Percentiles rank a stretch among this genome's conserved stretches.
phyloP scores from a whole-genome alignment of 2,797 vertebrate genomes.

The Catamblyrhynchus diadema region DNA sequence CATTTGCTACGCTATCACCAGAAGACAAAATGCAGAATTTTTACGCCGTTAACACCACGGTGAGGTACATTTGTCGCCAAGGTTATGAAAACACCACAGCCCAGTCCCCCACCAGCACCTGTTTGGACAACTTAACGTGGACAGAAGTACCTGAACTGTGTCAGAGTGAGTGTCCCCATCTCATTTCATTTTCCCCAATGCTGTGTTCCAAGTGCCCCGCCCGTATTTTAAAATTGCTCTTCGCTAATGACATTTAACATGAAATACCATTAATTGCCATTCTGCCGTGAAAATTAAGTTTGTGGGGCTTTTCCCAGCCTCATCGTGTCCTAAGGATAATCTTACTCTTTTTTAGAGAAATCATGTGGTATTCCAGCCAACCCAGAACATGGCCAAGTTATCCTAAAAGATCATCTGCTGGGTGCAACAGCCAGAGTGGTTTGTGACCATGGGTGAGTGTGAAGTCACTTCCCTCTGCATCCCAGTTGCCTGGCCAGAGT shows the following conservation, averaged over 20 bases:
- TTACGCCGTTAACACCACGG: background rate
- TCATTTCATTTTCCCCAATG: rapidly evolving
- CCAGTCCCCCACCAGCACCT: background rate
- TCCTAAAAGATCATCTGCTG: rapidly evolving
- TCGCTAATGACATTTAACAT: background rate
- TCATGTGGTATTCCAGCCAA: conserved; percentile 32
- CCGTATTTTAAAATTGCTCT: background rate
- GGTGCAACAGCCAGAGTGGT: background rate
- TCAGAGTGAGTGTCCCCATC: background rate
- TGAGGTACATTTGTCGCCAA: background rate
- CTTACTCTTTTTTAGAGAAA: background rate
- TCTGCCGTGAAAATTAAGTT: rapidly evolving
- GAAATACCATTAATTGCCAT: background rate
- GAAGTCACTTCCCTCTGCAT: background rate
- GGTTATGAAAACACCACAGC: background rate
- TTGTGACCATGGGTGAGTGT: conserved; percentile 39
- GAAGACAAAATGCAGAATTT: background rate
- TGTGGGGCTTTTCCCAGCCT: background rate
- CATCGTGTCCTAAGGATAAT: background rate
- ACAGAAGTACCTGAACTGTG: background rate
- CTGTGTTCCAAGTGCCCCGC: rapidly evolving
- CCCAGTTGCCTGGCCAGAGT: background rate
- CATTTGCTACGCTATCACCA: background rate
- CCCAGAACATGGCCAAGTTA: background rate
- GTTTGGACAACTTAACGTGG: background rate